Evolutionary conservation across 2,888 invertebrate species (phyloP).

Genomic region (Anthrax anthrax): DNA sequence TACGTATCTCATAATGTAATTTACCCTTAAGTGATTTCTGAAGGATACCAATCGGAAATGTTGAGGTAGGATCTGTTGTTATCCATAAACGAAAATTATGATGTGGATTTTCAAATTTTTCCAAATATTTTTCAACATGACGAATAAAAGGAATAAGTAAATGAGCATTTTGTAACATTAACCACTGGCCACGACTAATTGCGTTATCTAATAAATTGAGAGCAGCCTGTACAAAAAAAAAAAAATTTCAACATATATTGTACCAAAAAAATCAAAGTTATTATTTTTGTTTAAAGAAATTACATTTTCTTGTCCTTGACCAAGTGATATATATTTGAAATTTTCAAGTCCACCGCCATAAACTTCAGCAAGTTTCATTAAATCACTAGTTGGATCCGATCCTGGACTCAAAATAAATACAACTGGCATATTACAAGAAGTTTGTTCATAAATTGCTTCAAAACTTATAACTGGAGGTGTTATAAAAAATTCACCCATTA

Average conservation of each 20-base stretch:
- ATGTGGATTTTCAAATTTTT: constrained; percentile 65
- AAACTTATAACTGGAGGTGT: constrained; percentile 74
- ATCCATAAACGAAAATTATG: constrained; percentile 87
- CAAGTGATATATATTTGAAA: constrained; percentile 78
- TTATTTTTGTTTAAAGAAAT: too few relatives aligned
- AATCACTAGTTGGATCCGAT: constrained; percentile 79
- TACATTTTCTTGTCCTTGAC: constrained; percentile 85
- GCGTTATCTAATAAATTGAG: constrained; percentile 51
- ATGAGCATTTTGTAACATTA: constrained; percentile 89
- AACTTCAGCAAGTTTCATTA: constrained; percentile 63
- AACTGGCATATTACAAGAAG: constrained; percentile 68
- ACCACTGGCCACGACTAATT: constrained; percentile 68
- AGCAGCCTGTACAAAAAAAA: constrained; percentile 43
- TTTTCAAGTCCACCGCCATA: constrained; percentile 57
- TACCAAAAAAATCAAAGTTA: too few relatives aligned
- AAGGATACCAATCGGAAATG: constrained; percentile 79
- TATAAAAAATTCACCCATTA: constrained; percentile 78
- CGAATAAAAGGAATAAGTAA: constrained; percentile 64
- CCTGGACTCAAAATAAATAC: constrained; percentile 90
- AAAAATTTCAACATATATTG: neutral
- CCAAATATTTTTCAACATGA: constrained; percentile 69
- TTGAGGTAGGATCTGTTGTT: constrained; percentile 75
- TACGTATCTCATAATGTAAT: too few relatives aligned
- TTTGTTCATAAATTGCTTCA: constrained; percentile 72
- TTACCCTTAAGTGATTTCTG: constrained; percentile 70